phyloP scores from a whole-genome alignment of 2,888 invertebrate genomes.

The Chaitophorus viminalis region DNA sequence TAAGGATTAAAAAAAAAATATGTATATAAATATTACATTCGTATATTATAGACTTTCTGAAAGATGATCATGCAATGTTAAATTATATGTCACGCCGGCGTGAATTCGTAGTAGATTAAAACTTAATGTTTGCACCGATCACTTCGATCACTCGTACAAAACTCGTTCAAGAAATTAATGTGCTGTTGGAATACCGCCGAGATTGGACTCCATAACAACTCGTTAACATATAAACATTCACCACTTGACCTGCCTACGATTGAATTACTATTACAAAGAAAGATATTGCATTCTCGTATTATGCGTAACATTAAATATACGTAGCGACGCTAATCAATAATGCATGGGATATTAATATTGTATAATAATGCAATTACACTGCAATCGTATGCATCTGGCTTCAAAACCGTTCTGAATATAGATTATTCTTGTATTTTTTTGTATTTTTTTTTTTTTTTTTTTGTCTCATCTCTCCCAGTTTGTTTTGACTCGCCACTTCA shows the following conservation, averaged over 20 bases:
- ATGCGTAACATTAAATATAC: neutral
- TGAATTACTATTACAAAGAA: neutral
- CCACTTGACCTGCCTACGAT: neutral
- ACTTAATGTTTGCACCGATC: neutral
- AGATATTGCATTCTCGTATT: neutral
- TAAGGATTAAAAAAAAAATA: too few relatives aligned
- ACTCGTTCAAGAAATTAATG: neutral
- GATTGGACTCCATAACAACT: neutral
- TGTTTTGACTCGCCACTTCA: neutral
- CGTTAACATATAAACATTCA: neutral
- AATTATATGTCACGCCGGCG: neutral
- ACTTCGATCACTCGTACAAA: neutral
- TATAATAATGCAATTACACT: neutral
- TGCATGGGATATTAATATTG: neutral
- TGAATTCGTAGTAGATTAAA: slow-evolving; percentile 6
- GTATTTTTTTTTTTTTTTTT: neutral
- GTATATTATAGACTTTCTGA: neutral
- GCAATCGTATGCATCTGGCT: too few relatives aligned
- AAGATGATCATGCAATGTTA: neutral
- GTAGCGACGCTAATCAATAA: neutral
- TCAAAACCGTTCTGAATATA: too few relatives aligned
- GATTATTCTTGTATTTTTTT: neutral
- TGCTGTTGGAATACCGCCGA: neutral
- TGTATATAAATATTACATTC: too few relatives aligned
- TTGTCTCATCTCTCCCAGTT: too few relatives aligned